phyloP scores from a whole-genome alignment of 2,888 invertebrate genomes.

The Orthonevra nobilis region DNA sequence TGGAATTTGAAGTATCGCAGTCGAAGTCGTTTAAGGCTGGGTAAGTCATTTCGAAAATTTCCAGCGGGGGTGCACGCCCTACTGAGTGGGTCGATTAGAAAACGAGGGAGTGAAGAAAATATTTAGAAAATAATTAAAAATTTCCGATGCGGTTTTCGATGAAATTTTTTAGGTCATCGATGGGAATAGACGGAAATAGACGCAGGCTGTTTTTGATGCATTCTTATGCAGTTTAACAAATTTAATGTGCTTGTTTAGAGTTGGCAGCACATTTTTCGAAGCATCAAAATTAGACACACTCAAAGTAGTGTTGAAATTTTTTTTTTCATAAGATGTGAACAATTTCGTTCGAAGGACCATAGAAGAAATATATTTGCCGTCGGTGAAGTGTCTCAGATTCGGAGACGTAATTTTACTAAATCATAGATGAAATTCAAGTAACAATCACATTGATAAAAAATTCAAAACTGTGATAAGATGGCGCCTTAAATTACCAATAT shows the following conservation, averaged over 20 bases:
- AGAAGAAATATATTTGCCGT: too few relatives aligned
- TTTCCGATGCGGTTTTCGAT: slow-evolving; percentile 64
- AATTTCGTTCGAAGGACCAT: too few relatives aligned
- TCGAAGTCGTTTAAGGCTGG: slow-evolving; percentile 1
- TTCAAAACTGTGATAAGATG: too few relatives aligned
- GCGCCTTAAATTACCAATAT: too few relatives aligned
- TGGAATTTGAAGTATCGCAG: slow-evolving; percentile 25
- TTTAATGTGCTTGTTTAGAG: slow-evolving; percentile 1
- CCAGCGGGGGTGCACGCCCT: slow-evolving; percentile 27
- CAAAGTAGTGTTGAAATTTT: too few relatives aligned
- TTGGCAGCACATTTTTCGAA: neutral
- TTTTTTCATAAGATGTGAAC: too few relatives aligned
- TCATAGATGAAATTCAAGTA: too few relatives aligned
- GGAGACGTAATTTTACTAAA: too few relatives aligned
- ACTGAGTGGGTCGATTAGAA: slow-evolving; percentile 23
- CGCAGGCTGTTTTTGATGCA: too few relatives aligned
- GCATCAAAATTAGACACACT: too few relatives aligned
- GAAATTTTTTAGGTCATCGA: slow-evolving; percentile 57
- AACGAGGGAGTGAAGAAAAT: slow-evolving; percentile 19
- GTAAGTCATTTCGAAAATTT: slow-evolving; percentile 17
- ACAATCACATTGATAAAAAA: too few relatives aligned
- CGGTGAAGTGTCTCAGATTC: too few relatives aligned
- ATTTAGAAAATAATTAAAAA: slow-evolving; percentile 70
- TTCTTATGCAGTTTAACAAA: slow-evolving; percentile 1
- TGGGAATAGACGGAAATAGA: slow-evolving; percentile 30